These are phyloP conservation scores for Tinea trinotella DNA, from an alignment of 2,888 invertebrate species.

Conservation along the genomic window DNA sequence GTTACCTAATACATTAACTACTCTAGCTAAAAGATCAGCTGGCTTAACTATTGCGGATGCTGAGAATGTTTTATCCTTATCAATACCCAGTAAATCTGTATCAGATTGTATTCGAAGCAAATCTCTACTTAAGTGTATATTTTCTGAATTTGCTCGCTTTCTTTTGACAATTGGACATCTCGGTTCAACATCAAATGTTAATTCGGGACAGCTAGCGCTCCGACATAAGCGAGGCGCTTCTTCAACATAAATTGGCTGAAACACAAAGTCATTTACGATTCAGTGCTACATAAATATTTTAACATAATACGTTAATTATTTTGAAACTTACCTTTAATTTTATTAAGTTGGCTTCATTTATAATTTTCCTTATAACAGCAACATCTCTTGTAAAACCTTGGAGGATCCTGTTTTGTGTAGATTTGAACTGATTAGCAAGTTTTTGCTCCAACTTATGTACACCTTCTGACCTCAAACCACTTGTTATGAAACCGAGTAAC, in stretches of 20 bases:
- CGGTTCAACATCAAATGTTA: conserved; percentile 75
- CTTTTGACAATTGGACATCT: conserved; percentile 59
- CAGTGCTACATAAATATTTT: background rate
- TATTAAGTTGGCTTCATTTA: conserved; percentile 86
- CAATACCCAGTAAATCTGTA: conserved; percentile 83
- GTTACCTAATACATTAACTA: conserved; percentile 83
- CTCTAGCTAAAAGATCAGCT: conserved; percentile 81
- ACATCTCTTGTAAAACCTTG: conserved; percentile 83
- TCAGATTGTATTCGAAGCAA: conserved; percentile 81
- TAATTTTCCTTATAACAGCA: conserved; percentile 78
- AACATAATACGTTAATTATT: background rate
- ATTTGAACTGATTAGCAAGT: conserved; percentile 81
- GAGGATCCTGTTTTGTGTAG: conserved; percentile 84
- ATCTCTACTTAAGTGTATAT: conserved; percentile 62
- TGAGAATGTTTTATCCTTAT: conserved; percentile 83
- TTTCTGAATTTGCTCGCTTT: conserved; percentile 78
- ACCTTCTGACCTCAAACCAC: conserved; percentile 81
- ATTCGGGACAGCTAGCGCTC: conserved; percentile 80
- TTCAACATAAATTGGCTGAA: conserved; percentile 84
- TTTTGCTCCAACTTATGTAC: conserved; percentile 83
- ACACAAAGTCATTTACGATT: background rate
- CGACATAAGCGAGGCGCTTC: conserved; percentile 59
- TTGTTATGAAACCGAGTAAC: conserved; percentile 88
- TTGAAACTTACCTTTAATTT: conserved; percentile 79
- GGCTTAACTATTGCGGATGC: conserved; percentile 81